phyloP scores from a whole-genome alignment of 2,797 vertebrate genomes.

The Typhlichthys subterraneus region DNA sequence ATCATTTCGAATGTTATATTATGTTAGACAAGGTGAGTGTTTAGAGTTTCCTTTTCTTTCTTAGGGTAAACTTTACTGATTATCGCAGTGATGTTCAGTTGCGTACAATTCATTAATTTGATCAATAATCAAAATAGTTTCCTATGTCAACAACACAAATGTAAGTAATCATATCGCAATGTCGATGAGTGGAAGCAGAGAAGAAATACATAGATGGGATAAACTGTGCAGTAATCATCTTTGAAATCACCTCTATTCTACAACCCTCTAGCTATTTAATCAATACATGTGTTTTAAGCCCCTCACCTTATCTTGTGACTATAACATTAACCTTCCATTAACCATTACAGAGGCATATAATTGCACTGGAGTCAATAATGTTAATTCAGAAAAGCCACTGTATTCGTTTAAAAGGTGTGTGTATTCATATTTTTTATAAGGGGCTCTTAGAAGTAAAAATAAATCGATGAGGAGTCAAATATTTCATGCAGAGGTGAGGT shows the following conservation, averaged over 20 bases:
- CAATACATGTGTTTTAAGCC: conserved; percentile 96
- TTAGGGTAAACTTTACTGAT: background rate
- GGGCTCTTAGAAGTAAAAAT: conserved; percentile 83
- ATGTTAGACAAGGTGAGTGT: background rate
- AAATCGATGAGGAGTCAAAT: conserved; percentile 86
- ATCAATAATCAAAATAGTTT: conserved; percentile 1
- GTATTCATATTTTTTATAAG: conserved; percentile 90
- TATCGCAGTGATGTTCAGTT: background rate
- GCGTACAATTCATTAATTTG: too few species aligned
- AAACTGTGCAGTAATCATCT: conserved; percentile 78
- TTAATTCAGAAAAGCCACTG: conserved; percentile 86
- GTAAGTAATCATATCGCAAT: background rate
- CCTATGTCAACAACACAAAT: background rate
- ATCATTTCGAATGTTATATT: background rate
- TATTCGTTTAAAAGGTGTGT: conserved; percentile 85
- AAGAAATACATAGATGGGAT: conserved; percentile 76
- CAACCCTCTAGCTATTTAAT: conserved; percentile 80
- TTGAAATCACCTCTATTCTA: conserved; percentile 78
- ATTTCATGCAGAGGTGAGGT: conserved; percentile 83
- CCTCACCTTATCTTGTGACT: conserved; percentile 91
- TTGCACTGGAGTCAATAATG: conserved; percentile 97
- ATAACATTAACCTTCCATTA: conserved; percentile 99
- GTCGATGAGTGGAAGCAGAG: conserved; percentile 39
- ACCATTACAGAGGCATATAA: conserved; percentile 93
- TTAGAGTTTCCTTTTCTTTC: background rate